These are phyloP conservation scores for Pipistrellus kuhlii DNA, from an alignment of 2,797 vertebrate species.

Conservation along the genomic window DNA sequence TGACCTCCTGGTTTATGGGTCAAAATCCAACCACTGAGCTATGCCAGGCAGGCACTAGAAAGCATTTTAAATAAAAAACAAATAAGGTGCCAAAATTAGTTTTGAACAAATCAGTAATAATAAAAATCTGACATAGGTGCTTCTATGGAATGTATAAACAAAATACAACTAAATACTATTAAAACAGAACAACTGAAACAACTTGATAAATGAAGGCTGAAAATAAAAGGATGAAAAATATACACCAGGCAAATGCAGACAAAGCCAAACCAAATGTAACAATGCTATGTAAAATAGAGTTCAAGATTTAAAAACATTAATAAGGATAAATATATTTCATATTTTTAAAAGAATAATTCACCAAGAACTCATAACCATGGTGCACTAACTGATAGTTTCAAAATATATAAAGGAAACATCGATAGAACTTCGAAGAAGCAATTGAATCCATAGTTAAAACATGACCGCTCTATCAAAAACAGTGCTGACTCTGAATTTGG, in stretches of 20 bases:
- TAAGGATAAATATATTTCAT: conserved; percentile 25
- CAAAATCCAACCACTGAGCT: too few species aligned
- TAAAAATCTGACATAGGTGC: not conserved
- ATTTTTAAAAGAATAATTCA: conserved; percentile 23
- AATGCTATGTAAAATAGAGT: not conserved
- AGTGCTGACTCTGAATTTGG: conserved; percentile 28
- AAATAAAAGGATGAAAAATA: conserved; percentile 23
- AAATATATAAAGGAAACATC: not conserved
- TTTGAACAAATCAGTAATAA: conserved; percentile 8
- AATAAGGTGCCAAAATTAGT: conserved; percentile 1
- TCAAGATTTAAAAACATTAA: not conserved
- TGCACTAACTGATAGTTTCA: conserved; percentile 2
- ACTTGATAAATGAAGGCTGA: not conserved
- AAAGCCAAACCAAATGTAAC: not conserved
- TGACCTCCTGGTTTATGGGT: too few species aligned
- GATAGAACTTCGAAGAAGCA: not conserved
- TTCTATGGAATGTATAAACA: not conserved
- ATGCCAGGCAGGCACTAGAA: not conserved
- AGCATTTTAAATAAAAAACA: conserved; percentile 1
- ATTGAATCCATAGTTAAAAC: conserved; percentile 32
- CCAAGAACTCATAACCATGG: not conserved
- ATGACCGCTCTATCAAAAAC: not conserved
- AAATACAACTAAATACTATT: not conserved
- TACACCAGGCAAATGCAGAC: not conserved
- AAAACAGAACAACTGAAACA: conserved; percentile 5